Evolutionary conservation across 1,140 invertebrate genomes (phyloP).

Genomic region (Amphibalanus amphitrite): DNA sequence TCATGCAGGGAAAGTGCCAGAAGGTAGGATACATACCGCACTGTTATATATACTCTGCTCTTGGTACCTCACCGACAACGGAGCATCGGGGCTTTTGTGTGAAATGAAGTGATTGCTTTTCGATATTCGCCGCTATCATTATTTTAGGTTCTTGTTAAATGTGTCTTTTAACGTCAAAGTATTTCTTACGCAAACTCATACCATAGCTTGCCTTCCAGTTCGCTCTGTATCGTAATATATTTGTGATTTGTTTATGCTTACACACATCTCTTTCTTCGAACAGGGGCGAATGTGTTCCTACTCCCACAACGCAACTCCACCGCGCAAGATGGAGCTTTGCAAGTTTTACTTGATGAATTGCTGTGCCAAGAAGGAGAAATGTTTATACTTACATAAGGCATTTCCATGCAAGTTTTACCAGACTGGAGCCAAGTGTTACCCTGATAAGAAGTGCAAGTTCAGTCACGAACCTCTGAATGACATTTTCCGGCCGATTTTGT

Average conservation of each 20-base stretch:
- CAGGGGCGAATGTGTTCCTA: constrained; percentile 59
- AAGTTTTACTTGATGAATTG: constrained; percentile 93
- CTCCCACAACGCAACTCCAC: constrained; percentile 64
- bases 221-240: too few relatives aligned
- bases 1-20: constrained; percentile 72
- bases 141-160: too few relatives aligned
- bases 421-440: constrained; percentile 65
- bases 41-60: background rate
- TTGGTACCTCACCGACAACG: too few relatives aligned
- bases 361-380: constrained; percentile 87
- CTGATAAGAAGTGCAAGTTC: constrained; percentile 75
- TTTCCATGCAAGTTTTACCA: constrained; percentile 97
- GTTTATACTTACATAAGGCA: constrained; percentile 90
- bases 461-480: constrained; percentile 73
- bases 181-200: too few relatives aligned
- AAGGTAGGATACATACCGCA: constrained; percentile 33
- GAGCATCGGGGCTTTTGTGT: too few relatives aligned
- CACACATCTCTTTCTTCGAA: constrained; percentile 18
- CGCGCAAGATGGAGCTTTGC: constrained; percentile 81
- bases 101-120: too few relatives aligned
- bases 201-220: too few relatives aligned
- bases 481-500: constrained; percentile 38
- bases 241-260: background rate
- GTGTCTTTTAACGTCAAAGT: constrained; percentile 9
- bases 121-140: too few relatives aligned